Base-by-base conservation (phyloP, 2,888 invertebrate species). In the Rotaria magnacalcarata region DNA sequence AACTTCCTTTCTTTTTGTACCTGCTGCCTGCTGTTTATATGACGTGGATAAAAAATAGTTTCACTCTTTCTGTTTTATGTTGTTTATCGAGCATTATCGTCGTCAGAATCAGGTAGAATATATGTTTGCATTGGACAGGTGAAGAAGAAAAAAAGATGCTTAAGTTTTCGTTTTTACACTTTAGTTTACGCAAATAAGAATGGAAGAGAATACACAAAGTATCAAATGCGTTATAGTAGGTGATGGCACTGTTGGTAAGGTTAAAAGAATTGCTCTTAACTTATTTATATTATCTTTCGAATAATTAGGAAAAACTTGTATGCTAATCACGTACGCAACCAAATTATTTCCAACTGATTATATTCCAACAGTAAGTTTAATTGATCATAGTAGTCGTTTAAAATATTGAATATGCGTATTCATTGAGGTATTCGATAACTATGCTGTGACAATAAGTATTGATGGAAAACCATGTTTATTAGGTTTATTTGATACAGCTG, bases 381-480 rank as follows among this genome's bases (percentile, higher is more conserved):
- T 54, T 54, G 19, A 21, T 19, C 19, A 56, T 24, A 24, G 21
- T 24, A 2, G 24, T 34, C 7, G 34, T 67, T 19, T 16, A 5
- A 1, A 14, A 50, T 50, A 60, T 60, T n/a, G 5, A 2, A 27
- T 27, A n/a, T 60, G 5, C 11, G 27, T 10, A 60, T n/a, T 60
- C 4, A 52, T n/a, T 60, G 7, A 67, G 67, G 67, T 92, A 87
- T 97, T 97, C 90, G 96, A 97, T 92, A 97, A 97, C 92, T 97
- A 97, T 94, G 96, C 97, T n/a, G 97, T 97, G 86, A 97, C 97
- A 85, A 96, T 97, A 87, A 99, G 98, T 98, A 98, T 99, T 90
- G 98, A 98, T 87, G 80, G 50, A 19, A 14, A 27, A 41, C 67
- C 67, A 4, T 11, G n/a, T 41, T 6, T 34, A 41, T 19, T 67